A percentile compares a stretch with the other conserved stretches of the same genome.
Conservation (phyloP, 1,140 invertebrate genomes). For the Drosophila carrolli region DNA sequence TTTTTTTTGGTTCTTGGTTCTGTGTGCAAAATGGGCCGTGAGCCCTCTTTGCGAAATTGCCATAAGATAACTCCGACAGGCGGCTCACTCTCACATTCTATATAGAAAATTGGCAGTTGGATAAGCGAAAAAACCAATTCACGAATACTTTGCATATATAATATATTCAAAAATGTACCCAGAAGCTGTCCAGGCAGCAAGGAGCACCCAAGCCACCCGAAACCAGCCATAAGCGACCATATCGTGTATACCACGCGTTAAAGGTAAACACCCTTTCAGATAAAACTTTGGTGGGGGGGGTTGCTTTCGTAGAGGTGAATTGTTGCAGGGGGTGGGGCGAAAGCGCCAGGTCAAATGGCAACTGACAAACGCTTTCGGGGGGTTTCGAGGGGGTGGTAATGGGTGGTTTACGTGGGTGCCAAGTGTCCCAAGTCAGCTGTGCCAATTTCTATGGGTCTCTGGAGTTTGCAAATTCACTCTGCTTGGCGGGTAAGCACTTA, state of each 20-base stretch:
- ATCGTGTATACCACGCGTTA: slow-evolving; percentile 66
- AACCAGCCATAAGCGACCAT: slow-evolving; percentile 10
- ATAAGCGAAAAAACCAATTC: slow-evolving; percentile 84
- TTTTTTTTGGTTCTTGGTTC: neutral
- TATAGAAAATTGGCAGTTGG: slow-evolving; percentile 84
- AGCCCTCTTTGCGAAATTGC: slow-evolving; percentile 64
- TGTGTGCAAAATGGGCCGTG: slow-evolving; percentile 71
- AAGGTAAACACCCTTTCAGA: slow-evolving; percentile 79
- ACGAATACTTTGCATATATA: slow-evolving; percentile 84
- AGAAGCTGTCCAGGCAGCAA: slow-evolving; percentile 64
- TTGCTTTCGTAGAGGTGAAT: neutral
- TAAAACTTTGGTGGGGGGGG: neutral
- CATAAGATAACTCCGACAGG: slow-evolving; percentile 78
- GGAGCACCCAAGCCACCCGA: slow-evolving; percentile 2
- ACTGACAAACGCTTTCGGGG: slow-evolving; percentile 35
- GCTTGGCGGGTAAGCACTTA: neutral
- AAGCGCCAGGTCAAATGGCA: slow-evolving; percentile 62
- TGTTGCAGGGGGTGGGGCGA: neutral
- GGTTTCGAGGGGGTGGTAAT: neutral
- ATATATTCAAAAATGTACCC: slow-evolving; percentile 79
- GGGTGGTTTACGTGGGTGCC: slow-evolving; percentile 12
- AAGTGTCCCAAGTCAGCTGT: slow-evolving; percentile 38
- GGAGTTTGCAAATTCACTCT: neutral
- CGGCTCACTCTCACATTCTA: slow-evolving; percentile 46
- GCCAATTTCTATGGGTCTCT: slow-evolving; percentile 31